phyloP scores from a whole-genome alignment of 2,113 vertebrate species.

The Ophthalmolycus amberensis region DNA sequence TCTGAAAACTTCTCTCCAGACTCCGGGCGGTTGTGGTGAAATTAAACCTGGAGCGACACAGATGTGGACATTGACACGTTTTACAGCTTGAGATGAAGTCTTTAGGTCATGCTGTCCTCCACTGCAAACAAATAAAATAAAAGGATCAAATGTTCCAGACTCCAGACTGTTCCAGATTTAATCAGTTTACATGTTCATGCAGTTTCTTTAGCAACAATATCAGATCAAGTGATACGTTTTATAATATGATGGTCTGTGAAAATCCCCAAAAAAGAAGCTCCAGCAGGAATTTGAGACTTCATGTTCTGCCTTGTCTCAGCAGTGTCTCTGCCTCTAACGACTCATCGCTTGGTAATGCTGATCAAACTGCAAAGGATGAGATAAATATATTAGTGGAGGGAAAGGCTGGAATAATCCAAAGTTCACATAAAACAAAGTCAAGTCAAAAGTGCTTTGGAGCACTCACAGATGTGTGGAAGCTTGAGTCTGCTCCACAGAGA shows the following conservation, averaged over 20 bases:
- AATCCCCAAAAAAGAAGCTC: background rate
- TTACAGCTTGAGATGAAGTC: conserved; percentile 2
- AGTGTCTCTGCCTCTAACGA: background rate
- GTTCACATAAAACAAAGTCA: too few relatives aligned
- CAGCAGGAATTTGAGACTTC: background rate
- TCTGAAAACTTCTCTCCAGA: background rate
- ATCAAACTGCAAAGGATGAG: too few relatives aligned
- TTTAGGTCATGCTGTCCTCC: background rate
- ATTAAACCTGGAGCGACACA: background rate
- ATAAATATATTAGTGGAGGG: too few relatives aligned
- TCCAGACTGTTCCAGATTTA: too few relatives aligned
- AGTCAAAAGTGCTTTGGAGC: too few relatives aligned
- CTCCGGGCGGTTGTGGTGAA: background rate
- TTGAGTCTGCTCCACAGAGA: too few relatives aligned
- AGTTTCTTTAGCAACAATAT: background rate
- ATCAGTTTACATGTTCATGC: background rate
- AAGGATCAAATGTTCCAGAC: background rate
- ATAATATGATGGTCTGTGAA: too few relatives aligned
- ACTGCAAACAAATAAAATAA: background rate
- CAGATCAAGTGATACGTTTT: background rate
- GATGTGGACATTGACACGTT: background rate
- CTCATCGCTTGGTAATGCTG: too few relatives aligned
- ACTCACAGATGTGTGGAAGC: too few relatives aligned
- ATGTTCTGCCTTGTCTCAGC: background rate
- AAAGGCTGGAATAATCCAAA: too few relatives aligned